Conservation (phyloP, 2,888 invertebrate genomes). For the Sacculina carcini region DNA sequence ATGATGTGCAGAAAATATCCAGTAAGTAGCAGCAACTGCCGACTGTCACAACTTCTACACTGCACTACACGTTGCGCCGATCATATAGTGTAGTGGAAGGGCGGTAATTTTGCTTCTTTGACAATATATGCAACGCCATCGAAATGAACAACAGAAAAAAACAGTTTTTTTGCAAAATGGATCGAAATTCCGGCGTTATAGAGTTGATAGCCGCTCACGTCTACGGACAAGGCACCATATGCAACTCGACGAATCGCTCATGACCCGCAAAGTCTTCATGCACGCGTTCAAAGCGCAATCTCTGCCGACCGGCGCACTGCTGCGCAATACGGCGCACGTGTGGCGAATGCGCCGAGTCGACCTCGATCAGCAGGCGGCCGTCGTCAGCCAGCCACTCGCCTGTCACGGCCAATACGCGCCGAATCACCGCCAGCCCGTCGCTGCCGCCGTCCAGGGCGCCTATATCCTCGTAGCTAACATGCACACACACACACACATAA, state of each 20-base stretch:
- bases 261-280: background rate
- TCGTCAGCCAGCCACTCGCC: slow-evolving; percentile 23
- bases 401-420: slow-evolving; percentile 28
- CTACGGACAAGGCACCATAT: too few species aligned
- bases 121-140: too few species aligned
- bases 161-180: too few species aligned
- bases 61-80: background rate
- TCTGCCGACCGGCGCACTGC: background rate
- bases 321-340: background rate
- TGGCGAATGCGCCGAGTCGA: slow-evolving; percentile 28
- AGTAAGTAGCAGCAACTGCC: too few species aligned
- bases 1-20: too few species aligned
- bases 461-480: slow-evolving; percentile 33
- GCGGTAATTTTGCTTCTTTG: too few species aligned
- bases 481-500: background rate
- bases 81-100: too few species aligned
- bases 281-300: background rate
- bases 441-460: slow-evolving; percentile 34
- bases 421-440: slow-evolving; percentile 33
- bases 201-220: too few species aligned
- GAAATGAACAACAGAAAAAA: too few species aligned
- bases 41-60: background rate
- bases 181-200: too few species aligned
- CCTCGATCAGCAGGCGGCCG: slow-evolving; percentile 30
- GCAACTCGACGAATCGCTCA: background rate